Percentiles rank a stretch among this genome's conserved stretches.
These are phyloP conservation scores for Hirundichthys speculiger DNA, from an alignment of 2,113 vertebrate species.

Conservation along the genomic window DNA sequence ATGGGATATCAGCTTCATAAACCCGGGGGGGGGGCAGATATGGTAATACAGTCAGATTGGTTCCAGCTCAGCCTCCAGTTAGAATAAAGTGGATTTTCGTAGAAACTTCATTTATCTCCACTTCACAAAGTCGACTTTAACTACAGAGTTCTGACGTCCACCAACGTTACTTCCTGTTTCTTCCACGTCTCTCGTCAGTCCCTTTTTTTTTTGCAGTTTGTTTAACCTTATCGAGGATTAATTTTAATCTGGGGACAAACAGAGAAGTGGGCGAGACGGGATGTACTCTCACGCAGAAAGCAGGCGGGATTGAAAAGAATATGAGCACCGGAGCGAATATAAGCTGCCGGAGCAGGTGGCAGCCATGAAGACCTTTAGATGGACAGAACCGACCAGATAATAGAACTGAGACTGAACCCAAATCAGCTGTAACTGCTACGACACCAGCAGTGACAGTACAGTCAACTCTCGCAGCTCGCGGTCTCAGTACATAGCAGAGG, in stretches of 20 bases:
- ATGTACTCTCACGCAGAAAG: background rate
- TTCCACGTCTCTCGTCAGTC: background rate
- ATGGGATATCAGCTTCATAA: conserved; percentile 45
- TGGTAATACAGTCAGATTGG: conserved; percentile 49
- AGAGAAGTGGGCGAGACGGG: conserved; percentile 6
- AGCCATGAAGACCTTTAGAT: conserved; percentile 11
- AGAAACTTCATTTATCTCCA: conserved; percentile 19
- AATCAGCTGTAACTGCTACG: no score
- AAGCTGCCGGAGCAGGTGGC: background rate
- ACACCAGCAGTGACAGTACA: no score
- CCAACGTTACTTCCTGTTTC: conserved; percentile 9
- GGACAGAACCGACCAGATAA: background rate
- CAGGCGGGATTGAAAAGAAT: background rate
- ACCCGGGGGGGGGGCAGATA: conserved; percentile 38
- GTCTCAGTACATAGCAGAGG: no score
- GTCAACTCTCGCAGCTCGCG: no score
- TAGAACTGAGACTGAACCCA: no score
- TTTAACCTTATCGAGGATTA: conserved; percentile 29
- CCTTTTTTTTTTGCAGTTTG: conserved; percentile 18
- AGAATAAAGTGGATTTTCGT: conserved; percentile 41
- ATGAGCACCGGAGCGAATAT: background rate
- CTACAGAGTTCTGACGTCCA: background rate
- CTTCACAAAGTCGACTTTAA: background rate
- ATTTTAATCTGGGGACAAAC: conserved; percentile 15
- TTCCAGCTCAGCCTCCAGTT: conserved; percentile 53